Conservation (phyloP, 2,888 invertebrate genomes). For the Chrysolina oricalcia region DNA sequence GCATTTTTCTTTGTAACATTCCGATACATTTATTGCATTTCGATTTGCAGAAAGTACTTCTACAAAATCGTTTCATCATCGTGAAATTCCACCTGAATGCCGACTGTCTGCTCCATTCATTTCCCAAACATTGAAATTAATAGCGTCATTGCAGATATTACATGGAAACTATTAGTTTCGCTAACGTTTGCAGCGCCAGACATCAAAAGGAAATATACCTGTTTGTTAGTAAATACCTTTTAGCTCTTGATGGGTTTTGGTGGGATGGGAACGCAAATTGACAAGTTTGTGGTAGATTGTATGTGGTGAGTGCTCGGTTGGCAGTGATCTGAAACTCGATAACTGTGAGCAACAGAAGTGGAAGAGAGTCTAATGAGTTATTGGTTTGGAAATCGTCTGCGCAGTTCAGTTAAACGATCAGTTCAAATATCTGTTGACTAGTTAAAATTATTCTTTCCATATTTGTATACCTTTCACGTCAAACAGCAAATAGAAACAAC, state of each 20-base stretch:
- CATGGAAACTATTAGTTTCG: slow-evolving; percentile 14
- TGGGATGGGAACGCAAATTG: slow-evolving; percentile 9
- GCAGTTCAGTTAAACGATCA: no score
- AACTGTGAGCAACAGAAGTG: no score
- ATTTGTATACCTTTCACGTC: no score
- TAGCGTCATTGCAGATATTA: slow-evolving; percentile 16
- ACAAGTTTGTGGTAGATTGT: not conserved
- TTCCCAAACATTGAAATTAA: slow-evolving; percentile 19
- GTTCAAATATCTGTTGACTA: no score
- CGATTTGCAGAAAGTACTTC: no score
- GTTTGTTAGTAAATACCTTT: slow-evolving; percentile 19
- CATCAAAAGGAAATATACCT: slow-evolving; percentile 22
- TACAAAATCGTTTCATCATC: no score
- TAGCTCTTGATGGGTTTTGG: slow-evolving; percentile 12
- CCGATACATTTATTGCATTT: no score
- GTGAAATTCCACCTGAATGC: not conserved
- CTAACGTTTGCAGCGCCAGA: slow-evolving; percentile 2
- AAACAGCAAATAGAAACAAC: no score
- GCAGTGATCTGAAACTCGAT: not conserved
- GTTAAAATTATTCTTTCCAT: no score
- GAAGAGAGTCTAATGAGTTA: no score
- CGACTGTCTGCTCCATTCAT: not conserved
- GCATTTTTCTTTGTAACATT: no score
- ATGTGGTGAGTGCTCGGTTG: not conserved
- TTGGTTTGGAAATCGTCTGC: no score